phyloP scores from a whole-genome alignment of 2,113 vertebrate genomes.

The Lepus europaeus region DNA sequence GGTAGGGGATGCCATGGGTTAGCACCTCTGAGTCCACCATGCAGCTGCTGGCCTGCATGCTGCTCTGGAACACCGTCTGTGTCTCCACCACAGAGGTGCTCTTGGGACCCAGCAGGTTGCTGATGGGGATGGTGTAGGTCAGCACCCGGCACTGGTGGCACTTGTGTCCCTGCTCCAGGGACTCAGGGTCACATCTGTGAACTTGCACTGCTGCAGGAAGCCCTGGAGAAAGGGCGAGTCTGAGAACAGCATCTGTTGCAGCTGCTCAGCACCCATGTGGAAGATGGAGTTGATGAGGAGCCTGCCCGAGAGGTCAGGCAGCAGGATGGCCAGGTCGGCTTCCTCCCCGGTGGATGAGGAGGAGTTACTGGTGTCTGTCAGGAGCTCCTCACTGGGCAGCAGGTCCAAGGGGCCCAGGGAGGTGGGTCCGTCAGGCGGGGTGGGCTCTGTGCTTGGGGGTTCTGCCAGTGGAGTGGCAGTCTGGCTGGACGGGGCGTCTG shows the following conservation, averaged over 20 bases:
- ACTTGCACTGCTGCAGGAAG: constrained; percentile 92
- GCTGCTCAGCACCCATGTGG: constrained; percentile 91
- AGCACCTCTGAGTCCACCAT: constrained; percentile 95
- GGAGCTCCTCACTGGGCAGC: constrained; percentile 92
- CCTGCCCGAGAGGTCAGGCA: constrained; percentile 89
- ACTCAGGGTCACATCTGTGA: constrained; percentile 93
- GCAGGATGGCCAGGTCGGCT: constrained; percentile 92
- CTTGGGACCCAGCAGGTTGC: constrained; percentile 95
- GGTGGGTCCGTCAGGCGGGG: constrained; percentile 78
- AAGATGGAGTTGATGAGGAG: constrained; percentile 91
- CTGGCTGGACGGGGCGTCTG: constrained; percentile 89
- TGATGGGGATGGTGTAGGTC: constrained; percentile 94
- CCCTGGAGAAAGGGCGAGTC: constrained; percentile 93
- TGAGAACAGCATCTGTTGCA: constrained; percentile 93
- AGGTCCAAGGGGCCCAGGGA: constrained; percentile 91
- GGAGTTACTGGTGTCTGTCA: constrained; percentile 94
- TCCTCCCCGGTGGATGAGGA: constrained; percentile 95
- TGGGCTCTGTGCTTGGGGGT: constrained; percentile 57
- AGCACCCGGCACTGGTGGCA: constrained; percentile 92
- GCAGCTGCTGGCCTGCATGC: constrained; percentile 89
- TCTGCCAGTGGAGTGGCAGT: constrained; percentile 85
- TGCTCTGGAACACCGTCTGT: constrained; percentile 89
- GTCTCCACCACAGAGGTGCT: constrained; percentile 94
- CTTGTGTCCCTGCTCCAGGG: constrained; percentile 92
- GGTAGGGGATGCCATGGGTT: constrained; percentile 95